Percentiles rank a stretch among this genome's conserved stretches.
phyloP scores from a whole-genome alignment of 2,888 invertebrate genomes.

The Acanthoscelides obtectus region DNA sequence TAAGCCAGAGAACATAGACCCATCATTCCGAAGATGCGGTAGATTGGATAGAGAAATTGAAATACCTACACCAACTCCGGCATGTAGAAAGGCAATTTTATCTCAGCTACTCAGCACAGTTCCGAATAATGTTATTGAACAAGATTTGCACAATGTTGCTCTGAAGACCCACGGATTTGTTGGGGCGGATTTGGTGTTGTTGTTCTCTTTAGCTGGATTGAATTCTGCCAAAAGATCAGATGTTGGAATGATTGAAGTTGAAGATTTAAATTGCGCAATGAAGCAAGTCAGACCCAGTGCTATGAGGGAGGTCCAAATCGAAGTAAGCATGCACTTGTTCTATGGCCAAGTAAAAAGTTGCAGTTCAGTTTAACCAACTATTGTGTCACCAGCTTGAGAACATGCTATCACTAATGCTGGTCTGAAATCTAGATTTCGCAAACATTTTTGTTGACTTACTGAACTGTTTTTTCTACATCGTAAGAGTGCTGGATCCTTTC shows the following conservation, averaged over 20 bases:
- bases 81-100: constrained; percentile 60
- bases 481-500: neutral
- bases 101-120: constrained; percentile 56
- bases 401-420: neutral
- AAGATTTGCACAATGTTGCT: constrained; percentile 61
- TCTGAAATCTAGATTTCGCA: constrained; percentile 1
- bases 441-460: neutral
- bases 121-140: constrained; percentile 52
- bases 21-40: constrained; percentile 71
- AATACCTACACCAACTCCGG: constrained; percentile 67
- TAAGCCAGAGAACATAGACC: constrained; percentile 71
- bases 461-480: too few relatives aligned
- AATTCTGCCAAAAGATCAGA: constrained; percentile 52
- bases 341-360: too few relatives aligned
- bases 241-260: constrained; percentile 33
- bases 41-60: constrained; percentile 79
- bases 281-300: constrained; percentile 78
- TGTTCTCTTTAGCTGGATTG: constrained; percentile 70
- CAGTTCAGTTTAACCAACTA: too few relatives aligned
- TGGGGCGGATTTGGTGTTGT: constrained; percentile 76
- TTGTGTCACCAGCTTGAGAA: too few relatives aligned
- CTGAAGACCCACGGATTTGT: constrained; percentile 83
- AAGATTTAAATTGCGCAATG: constrained; percentile 62
- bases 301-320: constrained; percentile 84
- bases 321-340: constrained; percentile 50